Conservation (phyloP, 2,888 invertebrate genomes). For the Acheta domesticus region DNA sequence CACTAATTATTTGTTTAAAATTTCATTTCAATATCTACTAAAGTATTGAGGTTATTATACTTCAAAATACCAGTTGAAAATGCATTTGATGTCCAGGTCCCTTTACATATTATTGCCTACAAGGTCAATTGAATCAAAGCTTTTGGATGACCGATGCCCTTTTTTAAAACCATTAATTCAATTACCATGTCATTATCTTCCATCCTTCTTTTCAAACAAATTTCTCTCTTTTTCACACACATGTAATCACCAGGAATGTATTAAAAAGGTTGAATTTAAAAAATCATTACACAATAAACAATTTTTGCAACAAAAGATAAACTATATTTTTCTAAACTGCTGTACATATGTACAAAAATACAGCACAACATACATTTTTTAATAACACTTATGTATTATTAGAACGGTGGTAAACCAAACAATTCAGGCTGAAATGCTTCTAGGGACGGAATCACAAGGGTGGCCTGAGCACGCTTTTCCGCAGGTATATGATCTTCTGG, state of each 20-base stretch:
- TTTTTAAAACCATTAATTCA: too few relatives aligned
- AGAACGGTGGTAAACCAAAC: conserved; percentile 78
- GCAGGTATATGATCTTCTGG: conserved; percentile 57
- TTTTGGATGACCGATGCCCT: too few relatives aligned
- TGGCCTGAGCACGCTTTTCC: conserved; percentile 57
- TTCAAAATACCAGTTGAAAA: too few relatives aligned
- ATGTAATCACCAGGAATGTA: neutral
- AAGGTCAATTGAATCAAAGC: too few relatives aligned
- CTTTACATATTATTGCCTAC: too few relatives aligned
- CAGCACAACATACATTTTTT: neutral
- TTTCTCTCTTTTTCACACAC: too few relatives aligned
- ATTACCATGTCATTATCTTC: too few relatives aligned
- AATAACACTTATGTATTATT: conserved; percentile 36
- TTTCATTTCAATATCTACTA: too few relatives aligned
- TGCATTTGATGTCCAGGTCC: too few relatives aligned
- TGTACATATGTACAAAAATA: neutral
- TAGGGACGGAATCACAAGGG: conserved; percentile 67
- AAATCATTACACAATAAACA: neutral
- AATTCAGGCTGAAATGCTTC: conserved; percentile 76
- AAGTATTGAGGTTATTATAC: too few relatives aligned
- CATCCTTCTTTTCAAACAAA: too few relatives aligned
- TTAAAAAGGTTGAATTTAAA: neutral
- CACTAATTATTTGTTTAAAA: too few relatives aligned
- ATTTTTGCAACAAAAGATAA: conserved; percentile 19
- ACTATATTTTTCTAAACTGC: neutral